These are phyloP conservation scores for Malurus alboscapulatus DNA, from an alignment of 2,113 vertebrate genomes.

Conservation along the genomic window DNA sequence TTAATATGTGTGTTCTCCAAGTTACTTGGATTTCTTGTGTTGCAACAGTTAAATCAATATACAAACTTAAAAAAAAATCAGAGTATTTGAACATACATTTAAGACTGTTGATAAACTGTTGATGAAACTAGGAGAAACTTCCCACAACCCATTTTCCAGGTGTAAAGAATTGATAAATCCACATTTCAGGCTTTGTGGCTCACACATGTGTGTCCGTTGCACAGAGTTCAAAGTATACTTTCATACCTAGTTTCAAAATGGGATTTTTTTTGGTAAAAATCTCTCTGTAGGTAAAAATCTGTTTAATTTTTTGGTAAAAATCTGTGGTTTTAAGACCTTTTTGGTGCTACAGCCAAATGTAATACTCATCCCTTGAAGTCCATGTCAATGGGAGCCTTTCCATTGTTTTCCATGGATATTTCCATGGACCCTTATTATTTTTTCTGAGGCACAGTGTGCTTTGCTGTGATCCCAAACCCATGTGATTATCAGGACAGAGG, in stretches of 20 bases:
- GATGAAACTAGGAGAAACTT: not conserved
- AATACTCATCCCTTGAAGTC: not conserved
- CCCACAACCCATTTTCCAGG: not conserved
- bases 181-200: not conserved
- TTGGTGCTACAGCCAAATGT: not conserved
- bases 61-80: not conserved
- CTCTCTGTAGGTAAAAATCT: not conserved
- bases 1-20: not conserved
- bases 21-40: not conserved
- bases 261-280: not conserved
- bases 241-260: not conserved
- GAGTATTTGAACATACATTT: not conserved
- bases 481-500: not conserved
- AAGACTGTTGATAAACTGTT: not conserved
- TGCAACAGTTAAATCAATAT: not conserved
- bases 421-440: not conserved
- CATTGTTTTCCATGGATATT: constrained; percentile 4
- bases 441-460: not conserved
- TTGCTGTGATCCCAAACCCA: not conserved
- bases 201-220: not conserved
- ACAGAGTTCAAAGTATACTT: not conserved
- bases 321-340: not conserved
- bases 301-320: not conserved
- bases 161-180: not conserved
- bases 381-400: not conserved